These are phyloP conservation scores for Tetraneura akinire DNA, from an alignment of 1,140 invertebrate genomes.

Conservation along the genomic window DNA sequence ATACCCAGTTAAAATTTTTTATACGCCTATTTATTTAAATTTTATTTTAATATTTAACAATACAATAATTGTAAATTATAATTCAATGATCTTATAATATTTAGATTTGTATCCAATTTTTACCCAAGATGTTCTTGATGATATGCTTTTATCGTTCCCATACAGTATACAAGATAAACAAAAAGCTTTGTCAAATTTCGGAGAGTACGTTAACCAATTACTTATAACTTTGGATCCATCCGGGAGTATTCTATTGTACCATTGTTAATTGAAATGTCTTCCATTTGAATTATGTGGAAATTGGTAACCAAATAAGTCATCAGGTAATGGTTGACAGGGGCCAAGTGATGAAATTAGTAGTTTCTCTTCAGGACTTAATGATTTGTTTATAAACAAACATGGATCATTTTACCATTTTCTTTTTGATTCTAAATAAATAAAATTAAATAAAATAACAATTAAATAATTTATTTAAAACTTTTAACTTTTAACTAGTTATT, in stretches of 20 bases:
- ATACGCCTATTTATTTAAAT: no score
- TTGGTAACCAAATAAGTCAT: not conserved
- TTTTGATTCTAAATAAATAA: no score
- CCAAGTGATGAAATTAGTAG: not conserved
- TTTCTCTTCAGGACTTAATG: no score
- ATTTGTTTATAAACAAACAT: no score
- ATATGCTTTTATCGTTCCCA: not conserved
- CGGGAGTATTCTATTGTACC: not conserved
- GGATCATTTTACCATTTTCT: no score
- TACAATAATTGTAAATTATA: no score
- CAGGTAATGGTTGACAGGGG: not conserved
- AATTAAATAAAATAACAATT: no score
- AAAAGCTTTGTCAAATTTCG: not conserved
- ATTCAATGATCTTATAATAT: no score
- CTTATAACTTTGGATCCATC: not conserved
- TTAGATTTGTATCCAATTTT: not conserved
- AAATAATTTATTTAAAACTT: no score
- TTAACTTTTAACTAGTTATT: no score
- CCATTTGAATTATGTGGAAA: not conserved
- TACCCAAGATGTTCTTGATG: not conserved
- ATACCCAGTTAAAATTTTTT: no score
- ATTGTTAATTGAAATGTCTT: not conserved
- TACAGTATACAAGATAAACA: not conserved
- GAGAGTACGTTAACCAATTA: not conserved
- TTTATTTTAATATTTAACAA: no score